Percentiles rank a stretch among this genome's conserved stretches.
Evolutionary conservation across 2,113 vertebrate genomes (phyloP).

Genomic region (Heterotilapia buettikoferi): DNA sequence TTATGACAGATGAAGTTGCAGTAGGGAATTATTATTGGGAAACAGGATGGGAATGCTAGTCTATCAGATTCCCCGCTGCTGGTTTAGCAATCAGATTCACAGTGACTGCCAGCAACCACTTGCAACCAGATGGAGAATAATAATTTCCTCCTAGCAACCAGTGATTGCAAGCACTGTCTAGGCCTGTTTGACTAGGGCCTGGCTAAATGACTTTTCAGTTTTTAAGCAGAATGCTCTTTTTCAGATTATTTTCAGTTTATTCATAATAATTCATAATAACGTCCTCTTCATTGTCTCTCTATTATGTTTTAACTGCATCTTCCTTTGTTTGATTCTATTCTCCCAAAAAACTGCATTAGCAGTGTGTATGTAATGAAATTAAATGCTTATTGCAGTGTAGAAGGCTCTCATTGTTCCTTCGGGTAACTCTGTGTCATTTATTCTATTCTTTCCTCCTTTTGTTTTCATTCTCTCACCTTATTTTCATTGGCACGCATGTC

Average conservation of each 20-base stretch:
- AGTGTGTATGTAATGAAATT: constrained; percentile 8
- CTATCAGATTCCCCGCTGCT: not conserved
- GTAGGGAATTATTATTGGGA: not conserved
- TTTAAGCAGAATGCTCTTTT: not conserved
- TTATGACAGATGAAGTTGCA: not conserved
- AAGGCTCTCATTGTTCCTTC: not conserved
- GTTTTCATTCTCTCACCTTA: not conserved
- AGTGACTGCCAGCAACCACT: not conserved
- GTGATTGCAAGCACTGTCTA: not conserved
- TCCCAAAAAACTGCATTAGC: not conserved
- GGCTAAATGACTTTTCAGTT: not conserved
- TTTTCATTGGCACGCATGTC: not conserved
- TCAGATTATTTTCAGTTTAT: not conserved
- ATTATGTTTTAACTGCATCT: not conserved
- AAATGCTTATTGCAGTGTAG: constrained; percentile 1
- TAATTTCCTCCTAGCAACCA: not conserved
- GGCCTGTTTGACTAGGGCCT: not conserved
- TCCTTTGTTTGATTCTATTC: not conserved
- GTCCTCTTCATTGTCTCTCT: not conserved
- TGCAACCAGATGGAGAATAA: not conserved
- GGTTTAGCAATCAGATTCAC: not conserved
- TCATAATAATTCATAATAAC: not conserved
- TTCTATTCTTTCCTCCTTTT: not conserved
- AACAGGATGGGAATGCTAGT: not conserved
- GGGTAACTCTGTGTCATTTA: not conserved